phyloP scores from a whole-genome alignment of 2,113 vertebrate species.

The Megatriorchis doriae region DNA sequence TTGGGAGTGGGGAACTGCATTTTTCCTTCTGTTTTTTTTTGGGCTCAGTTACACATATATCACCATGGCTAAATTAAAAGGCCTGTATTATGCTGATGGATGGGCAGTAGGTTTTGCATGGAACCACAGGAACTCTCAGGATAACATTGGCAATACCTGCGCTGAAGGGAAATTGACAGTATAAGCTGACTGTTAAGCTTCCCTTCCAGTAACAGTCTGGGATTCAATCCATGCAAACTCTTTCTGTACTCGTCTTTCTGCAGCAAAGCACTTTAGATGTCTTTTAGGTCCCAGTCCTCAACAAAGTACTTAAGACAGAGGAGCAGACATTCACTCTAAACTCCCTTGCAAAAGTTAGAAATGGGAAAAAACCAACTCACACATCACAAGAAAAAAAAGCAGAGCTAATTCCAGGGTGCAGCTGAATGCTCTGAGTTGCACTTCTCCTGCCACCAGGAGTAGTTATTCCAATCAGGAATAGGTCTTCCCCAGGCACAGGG shows the following conservation, averaged over 20 bases:
- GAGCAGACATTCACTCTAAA: not conserved
- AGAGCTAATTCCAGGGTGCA: not conserved
- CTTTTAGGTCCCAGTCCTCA: not conserved
- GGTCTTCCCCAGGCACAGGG: not conserved
- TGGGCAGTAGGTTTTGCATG: conserved; percentile 24
- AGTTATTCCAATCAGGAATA: not conserved
- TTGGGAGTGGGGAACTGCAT: not conserved
- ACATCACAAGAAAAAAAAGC: rapidly evolving
- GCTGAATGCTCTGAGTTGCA: not conserved
- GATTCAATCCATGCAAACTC: not conserved
- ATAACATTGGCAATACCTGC: not conserved
- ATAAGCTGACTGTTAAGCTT: not conserved
- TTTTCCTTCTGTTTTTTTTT: conserved; percentile 59
- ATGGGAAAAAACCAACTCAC: rapidly evolving
- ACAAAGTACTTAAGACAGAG: not conserved
- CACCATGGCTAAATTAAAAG: conserved; percentile 72
- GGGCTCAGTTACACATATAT: conserved; percentile 65
- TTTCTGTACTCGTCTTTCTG: not conserved
- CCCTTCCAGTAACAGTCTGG: not conserved
- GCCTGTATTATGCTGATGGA: conserved; percentile 53
- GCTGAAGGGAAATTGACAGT: not conserved
- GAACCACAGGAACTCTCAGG: not conserved
- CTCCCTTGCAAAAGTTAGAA: not conserved
- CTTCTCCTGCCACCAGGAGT: not conserved
- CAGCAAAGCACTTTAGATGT: not conserved